phyloP scores from a whole-genome alignment of 2,113 vertebrate genomes.

The Protobothrops mucrosquamatus region DNA sequence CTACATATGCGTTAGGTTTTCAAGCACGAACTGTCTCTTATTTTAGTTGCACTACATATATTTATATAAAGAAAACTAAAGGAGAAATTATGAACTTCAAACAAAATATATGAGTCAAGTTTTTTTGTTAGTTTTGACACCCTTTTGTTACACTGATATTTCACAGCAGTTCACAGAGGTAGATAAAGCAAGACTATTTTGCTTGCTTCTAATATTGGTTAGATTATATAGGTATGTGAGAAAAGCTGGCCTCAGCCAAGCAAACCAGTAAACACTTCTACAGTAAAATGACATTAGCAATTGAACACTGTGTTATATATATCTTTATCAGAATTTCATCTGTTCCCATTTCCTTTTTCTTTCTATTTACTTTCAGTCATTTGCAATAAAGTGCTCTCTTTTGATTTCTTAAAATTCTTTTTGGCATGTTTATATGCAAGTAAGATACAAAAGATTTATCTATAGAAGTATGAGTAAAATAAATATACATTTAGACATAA shows the following conservation, averaged over 20 bases:
- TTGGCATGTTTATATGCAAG: not conserved
- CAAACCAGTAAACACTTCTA: not conserved
- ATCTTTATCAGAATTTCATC: not conserved
- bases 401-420: not conserved
- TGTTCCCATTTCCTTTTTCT: not conserved
- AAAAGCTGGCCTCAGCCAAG: not conserved
- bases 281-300: not conserved
- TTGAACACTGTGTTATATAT: not conserved
- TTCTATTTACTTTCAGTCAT: not conserved
- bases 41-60: not conserved
- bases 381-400: not conserved
- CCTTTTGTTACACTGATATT: not conserved
- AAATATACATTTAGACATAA: not conserved
- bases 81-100: not conserved
- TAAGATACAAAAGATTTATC: slow-evolving; percentile 1
- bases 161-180: not conserved
- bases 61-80: not conserved
- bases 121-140: not conserved
- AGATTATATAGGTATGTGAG: not conserved
- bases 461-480: not conserved
- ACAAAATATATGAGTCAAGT: not conserved
- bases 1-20: not conserved
- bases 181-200: not conserved
- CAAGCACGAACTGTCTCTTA: not conserved
- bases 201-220: not conserved